These are phyloP conservation scores for Cheilinus undulatus DNA, from an alignment of 2,113 vertebrate genomes.

Conservation along the genomic window DNA sequence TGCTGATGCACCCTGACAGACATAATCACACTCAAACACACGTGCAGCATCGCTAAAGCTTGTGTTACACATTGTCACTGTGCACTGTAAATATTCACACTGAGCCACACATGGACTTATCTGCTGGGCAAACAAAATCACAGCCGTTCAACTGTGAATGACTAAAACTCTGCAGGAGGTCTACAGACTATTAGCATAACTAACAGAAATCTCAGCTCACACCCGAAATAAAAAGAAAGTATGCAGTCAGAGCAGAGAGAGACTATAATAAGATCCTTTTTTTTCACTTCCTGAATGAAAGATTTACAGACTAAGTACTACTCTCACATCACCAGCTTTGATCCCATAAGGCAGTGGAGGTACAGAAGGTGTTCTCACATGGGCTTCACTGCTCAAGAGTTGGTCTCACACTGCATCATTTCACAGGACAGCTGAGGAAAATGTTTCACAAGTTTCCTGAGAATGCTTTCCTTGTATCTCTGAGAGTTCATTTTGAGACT, in stretches of 20 bases:
- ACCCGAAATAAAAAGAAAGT: no score
- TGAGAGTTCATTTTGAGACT: conserved; percentile 7
- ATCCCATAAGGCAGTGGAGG: conserved; percentile 32
- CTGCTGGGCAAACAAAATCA: conserved; percentile 80
- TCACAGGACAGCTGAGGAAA: no score
- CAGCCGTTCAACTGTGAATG: conserved; percentile 71
- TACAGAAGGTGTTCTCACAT: conserved; percentile 18
- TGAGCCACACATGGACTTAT: conserved; percentile 28
- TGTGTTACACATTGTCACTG: conserved; percentile 51
- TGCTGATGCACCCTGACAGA: conserved; percentile 56
- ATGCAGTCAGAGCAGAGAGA: conserved; percentile 53
- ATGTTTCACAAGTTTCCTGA: conserved; percentile 51
- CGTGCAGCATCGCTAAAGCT: conserved; percentile 58
- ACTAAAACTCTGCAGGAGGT: conserved; percentile 66
- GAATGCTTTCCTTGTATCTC: conserved; percentile 24
- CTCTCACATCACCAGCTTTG: conserved; percentile 42
- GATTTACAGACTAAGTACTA: conserved; percentile 61
- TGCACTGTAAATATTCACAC: conserved; percentile 59
- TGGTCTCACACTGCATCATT: conserved; percentile 35
- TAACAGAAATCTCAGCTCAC: conserved; percentile 68
- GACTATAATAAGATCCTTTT: conserved; percentile 42
- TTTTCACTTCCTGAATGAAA: conserved; percentile 41
- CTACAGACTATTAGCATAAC: conserved; percentile 80
- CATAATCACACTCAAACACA: conserved; percentile 57
- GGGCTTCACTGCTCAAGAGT: conserved; percentile 33